These are phyloP conservation scores for Acrocyrtus sp. DNA, from an alignment of 2,888 invertebrate genomes.

Conservation along the genomic window DNA sequence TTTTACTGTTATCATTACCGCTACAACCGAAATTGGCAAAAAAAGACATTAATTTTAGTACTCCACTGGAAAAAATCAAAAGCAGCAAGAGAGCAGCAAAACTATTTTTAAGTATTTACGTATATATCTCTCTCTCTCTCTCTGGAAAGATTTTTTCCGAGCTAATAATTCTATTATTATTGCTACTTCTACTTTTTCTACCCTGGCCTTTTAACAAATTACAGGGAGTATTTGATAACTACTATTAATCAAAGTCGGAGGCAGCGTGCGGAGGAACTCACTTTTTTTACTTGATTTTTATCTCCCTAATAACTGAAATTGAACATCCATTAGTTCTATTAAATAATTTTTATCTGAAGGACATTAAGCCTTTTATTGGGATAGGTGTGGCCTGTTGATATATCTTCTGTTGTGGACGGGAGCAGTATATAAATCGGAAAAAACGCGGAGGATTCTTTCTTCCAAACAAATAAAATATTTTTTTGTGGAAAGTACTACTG, in stretches of 20 bases:
- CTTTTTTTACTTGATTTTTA: slow-evolving; percentile 1
- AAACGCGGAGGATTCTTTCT: no score
- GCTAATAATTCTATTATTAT: not conserved
- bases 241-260: not conserved
- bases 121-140: not conserved
- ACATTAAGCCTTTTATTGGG: not conserved
- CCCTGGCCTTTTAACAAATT: not conserved
- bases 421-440: not conserved
- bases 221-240: not conserved
- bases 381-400: slow-evolving; percentile 35
- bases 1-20: not conserved
- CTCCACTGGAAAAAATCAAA: no score
- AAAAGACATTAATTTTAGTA: no score
- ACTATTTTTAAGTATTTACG: no score
- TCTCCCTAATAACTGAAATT: slow-evolving; percentile 16
- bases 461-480: no score
- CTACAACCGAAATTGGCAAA: no score
- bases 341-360: not conserved
- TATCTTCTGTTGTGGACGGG: not conserved
- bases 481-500: not conserved
- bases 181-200: not conserved
- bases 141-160: not conserved
- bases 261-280: not conserved
- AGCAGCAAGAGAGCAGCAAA: no score
- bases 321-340: slow-evolving; percentile 41